phyloP scores from a whole-genome alignment of 1,140 invertebrate species.

The Drosophila murphyi region DNA sequence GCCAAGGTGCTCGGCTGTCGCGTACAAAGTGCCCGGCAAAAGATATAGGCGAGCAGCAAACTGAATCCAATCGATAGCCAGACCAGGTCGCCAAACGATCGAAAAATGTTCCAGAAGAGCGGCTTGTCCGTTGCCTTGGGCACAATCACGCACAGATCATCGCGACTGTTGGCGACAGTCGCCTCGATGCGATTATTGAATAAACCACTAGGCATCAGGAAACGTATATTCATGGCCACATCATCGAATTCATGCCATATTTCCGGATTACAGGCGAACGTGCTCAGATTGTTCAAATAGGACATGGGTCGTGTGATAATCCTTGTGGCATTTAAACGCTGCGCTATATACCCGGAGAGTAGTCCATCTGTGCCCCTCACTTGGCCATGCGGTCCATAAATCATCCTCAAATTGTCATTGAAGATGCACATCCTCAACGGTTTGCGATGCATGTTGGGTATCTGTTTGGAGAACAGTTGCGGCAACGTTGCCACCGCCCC shows the following conservation, averaged over 20 bases:
- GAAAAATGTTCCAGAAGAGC: slow-evolving; percentile 77
- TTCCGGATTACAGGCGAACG: slow-evolving; percentile 66
- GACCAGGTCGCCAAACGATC: slow-evolving; percentile 61
- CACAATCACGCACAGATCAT: slow-evolving; percentile 78
- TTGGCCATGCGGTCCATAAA: slow-evolving; percentile 50
- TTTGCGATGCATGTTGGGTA: slow-evolving; percentile 75
- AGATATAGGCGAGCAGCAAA: slow-evolving; percentile 52
- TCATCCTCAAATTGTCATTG: slow-evolving; percentile 66
- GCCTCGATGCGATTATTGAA: slow-evolving; percentile 60
- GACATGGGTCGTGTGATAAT: slow-evolving; percentile 57
- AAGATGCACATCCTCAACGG: slow-evolving; percentile 75
- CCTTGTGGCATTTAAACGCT: slow-evolving; percentile 74
- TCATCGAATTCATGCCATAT: slow-evolving; percentile 69
- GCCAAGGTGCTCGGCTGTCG: not conserved
- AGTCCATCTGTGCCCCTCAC: slow-evolving; percentile 70
- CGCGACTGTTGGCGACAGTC: slow-evolving; percentile 67
- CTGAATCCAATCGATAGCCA: slow-evolving; percentile 58
- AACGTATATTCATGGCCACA: slow-evolving; percentile 73
- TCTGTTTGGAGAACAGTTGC: slow-evolving; percentile 61
- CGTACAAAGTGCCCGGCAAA: slow-evolving; percentile 33
- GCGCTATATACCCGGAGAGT: slow-evolving; percentile 57
- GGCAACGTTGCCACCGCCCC: slow-evolving; percentile 40
- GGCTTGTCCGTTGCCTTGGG: slow-evolving; percentile 67
- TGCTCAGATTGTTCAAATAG: slow-evolving; percentile 40
- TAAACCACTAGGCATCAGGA: slow-evolving; percentile 46